These are phyloP conservation scores for Apis florea DNA, from an alignment of 1,140 invertebrate genomes.

Conservation along the genomic window DNA sequence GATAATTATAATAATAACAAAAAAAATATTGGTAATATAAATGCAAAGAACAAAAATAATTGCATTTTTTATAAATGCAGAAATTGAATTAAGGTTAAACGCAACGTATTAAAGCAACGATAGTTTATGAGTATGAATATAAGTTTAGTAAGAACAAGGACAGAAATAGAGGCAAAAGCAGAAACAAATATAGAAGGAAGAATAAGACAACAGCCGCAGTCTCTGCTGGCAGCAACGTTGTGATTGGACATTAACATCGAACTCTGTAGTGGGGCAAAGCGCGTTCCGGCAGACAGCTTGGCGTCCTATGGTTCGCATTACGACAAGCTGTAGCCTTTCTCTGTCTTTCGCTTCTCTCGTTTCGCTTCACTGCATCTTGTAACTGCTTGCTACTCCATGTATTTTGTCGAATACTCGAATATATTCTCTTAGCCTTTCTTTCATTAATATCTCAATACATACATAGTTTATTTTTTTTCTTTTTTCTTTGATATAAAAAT, in stretches of 20 bases:
- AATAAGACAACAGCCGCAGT: slow-evolving; percentile 19
- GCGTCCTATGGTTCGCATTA: slow-evolving; percentile 78
- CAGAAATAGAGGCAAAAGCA: slow-evolving; percentile 3
- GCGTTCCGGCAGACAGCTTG: slow-evolving; percentile 80
- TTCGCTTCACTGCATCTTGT: slow-evolving; percentile 43
- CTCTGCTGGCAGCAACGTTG: slow-evolving; percentile 30
- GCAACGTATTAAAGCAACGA: not conserved
- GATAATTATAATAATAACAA: no score
- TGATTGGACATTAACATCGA: slow-evolving; percentile 48
- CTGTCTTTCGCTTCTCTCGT: slow-evolving; percentile 68
- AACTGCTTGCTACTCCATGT: not conserved
- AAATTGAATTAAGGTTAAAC: not conserved
- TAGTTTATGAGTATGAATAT: not conserved
- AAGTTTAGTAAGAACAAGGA: not conserved
- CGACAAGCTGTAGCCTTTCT: slow-evolving; percentile 76
- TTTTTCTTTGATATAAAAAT: no score
- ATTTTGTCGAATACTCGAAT: not conserved
- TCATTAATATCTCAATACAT: no score
- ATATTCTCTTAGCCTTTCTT: not conserved
- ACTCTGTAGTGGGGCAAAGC: slow-evolving; percentile 68
- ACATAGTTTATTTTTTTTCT: not conserved
- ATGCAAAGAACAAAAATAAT: no score
- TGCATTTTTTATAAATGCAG: not conserved
- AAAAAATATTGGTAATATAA: no score
- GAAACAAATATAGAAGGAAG: slow-evolving; percentile 29